A percentile compares a stretch with the other conserved stretches of the same genome.
Conservation (phyloP, 2,113 vertebrate genomes). For the Odocoileus hemionus region DNA sequence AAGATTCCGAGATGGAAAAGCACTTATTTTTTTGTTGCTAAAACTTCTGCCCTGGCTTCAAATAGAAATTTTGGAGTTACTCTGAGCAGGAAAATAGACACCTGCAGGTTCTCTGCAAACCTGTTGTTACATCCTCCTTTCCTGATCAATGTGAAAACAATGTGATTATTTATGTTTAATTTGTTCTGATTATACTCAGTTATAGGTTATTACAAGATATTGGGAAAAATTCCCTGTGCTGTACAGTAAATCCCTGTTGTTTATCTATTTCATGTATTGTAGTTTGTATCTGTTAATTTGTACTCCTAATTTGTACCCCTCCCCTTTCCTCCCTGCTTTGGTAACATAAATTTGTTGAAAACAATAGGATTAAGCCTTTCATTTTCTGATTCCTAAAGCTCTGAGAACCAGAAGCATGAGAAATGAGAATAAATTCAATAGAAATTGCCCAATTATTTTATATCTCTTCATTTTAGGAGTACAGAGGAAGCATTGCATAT, state of each 20-base stretch:
- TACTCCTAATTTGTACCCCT: background rate
- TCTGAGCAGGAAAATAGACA: background rate
- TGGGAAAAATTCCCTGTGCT: background rate
- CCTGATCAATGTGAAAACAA: background rate
- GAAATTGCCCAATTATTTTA: background rate
- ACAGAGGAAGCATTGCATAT: background rate
- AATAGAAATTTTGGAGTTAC: background rate
- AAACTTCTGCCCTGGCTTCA: background rate
- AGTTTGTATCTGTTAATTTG: background rate
- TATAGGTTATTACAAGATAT: background rate
- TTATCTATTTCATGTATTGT: background rate
- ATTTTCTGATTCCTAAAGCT: slow-evolving; percentile 23
- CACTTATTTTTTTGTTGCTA: background rate
- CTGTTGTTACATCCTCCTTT: background rate
- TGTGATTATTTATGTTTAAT: background rate
- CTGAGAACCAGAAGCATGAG: background rate
- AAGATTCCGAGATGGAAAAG: background rate
- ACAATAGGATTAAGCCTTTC: background rate
- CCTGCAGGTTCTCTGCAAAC: background rate
- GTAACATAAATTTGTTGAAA: background rate
- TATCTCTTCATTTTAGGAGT: background rate
- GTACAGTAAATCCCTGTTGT: background rate
- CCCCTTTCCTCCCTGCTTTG: background rate
- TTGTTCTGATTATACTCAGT: background rate
- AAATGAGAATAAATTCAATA: slow-evolving; percentile 29